These are phyloP conservation scores for Cephalopachus bancanus DNA, from an alignment of 2,797 vertebrate genomes.

Conservation along the genomic window DNA sequence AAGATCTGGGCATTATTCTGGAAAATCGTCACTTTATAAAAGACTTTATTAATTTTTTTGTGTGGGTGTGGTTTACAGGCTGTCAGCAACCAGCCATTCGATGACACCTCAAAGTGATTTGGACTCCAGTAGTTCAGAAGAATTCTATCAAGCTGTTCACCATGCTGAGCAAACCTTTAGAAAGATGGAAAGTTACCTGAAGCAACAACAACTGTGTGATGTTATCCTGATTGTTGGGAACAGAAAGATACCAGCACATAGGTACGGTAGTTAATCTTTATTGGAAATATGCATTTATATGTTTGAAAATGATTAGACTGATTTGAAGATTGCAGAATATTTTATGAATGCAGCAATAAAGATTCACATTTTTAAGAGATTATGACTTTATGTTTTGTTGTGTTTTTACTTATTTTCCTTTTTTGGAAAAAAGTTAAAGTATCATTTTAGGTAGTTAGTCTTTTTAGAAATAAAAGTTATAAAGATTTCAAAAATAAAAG, in stretches of 20 bases:
- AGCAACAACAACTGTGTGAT: constrained; percentile 91
- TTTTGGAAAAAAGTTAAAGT: neutral
- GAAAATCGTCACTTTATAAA: constrained; percentile 26
- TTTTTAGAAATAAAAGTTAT: constrained; percentile 14
- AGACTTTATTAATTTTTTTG: neutral
- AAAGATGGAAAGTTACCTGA: constrained; percentile 92
- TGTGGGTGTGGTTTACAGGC: constrained; percentile 81
- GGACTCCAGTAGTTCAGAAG: constrained; percentile 89
- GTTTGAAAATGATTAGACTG: neutral
- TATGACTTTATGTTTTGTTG: neutral
- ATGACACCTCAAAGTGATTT: constrained; percentile 87
- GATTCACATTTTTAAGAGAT: neutral
- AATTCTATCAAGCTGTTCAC: constrained; percentile 91
- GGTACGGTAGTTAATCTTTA: constrained; percentile 81
- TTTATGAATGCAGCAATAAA: neutral
- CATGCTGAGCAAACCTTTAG: constrained; percentile 91
- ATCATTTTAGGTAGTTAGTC: neutral
- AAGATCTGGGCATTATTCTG: neutral
- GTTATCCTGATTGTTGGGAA: constrained; percentile 91
- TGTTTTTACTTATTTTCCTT: neutral
- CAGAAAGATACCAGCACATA: constrained; percentile 91
- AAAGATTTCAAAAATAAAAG: neutral
- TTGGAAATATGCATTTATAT: neutral
- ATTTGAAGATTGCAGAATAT: neutral
- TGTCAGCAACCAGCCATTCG: constrained; percentile 84